Evolutionary conservation across 2,113 vertebrate genomes (phyloP).

Genomic region (Monarcha castaneiventris): DNA sequence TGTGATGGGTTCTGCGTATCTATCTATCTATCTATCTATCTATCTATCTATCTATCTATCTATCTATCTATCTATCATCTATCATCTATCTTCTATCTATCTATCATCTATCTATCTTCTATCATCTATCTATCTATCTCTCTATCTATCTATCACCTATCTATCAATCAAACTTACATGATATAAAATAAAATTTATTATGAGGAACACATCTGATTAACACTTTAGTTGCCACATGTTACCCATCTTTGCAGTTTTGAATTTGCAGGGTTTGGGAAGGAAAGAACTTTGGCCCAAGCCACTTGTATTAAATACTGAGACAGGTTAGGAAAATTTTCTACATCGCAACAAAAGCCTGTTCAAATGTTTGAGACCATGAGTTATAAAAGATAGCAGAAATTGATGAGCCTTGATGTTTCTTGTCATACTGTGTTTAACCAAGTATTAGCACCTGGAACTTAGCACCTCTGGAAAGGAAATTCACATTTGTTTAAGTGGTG

Average conservation of each 20-base stretch:
- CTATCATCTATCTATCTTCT: not conserved
- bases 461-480: not conserved
- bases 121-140: not conserved
- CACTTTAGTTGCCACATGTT: not conserved
- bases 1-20: not conserved
- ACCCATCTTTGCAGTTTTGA: fast-evolving
- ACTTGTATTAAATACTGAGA: not conserved
- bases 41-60: not conserved
- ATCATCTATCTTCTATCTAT: not conserved
- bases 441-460: not conserved
- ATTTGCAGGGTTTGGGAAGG: not conserved
- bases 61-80: too few species aligned
- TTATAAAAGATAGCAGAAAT: not conserved
- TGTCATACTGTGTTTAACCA: not conserved
- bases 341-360: not conserved
- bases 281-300: not conserved
- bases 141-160: not conserved
- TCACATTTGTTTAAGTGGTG: not conserved
- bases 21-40: not conserved
- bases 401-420: not conserved
- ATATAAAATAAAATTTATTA: not conserved
- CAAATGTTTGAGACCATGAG: not conserved
- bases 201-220: not conserved
- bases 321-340: not conserved
- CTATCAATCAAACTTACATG: not conserved